phyloP scores from a whole-genome alignment of 2,113 vertebrate genomes.

The Paralichthys olivaceus region DNA sequence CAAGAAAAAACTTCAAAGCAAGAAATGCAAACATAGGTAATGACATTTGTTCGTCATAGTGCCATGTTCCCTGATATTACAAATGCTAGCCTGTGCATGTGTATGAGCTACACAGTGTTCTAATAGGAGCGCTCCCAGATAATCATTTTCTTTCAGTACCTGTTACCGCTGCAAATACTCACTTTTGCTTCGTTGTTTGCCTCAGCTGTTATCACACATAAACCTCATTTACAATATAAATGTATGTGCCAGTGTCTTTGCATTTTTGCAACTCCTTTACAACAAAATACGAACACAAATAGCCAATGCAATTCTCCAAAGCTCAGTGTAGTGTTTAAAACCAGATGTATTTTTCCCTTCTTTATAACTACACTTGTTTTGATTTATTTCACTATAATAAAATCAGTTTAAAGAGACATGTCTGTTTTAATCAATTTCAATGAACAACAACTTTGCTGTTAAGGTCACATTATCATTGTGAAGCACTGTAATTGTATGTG shows the following conservation, averaged over 20 bases:
- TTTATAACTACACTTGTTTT: not conserved
- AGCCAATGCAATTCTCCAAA: not conserved
- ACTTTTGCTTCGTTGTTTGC: not conserved
- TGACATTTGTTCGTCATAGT: slow-evolving; percentile 66
- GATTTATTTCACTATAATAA: not conserved
- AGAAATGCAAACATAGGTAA: slow-evolving; percentile 62
- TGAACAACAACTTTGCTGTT: not conserved
- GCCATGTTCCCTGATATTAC: slow-evolving; percentile 34
- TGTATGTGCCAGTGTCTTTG: not conserved
- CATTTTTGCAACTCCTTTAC: not conserved
- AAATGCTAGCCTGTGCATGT: slow-evolving; percentile 36
- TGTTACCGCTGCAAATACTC: slow-evolving; percentile 2
- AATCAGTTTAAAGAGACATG: not conserved
- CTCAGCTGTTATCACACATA: not conserved
- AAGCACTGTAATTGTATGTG: not conserved
- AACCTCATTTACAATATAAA: not conserved
- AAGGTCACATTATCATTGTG: not conserved
- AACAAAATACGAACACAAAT: not conserved
- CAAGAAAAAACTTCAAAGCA: slow-evolving; percentile 64
- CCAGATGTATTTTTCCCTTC: not conserved
- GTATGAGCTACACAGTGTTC: slow-evolving; percentile 13
- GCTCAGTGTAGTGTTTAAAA: not conserved
- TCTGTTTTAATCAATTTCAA: not conserved
- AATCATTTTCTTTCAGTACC: slow-evolving; percentile 12
- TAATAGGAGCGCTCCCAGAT: slow-evolving; percentile 1